These are phyloP conservation scores for Luffia ferchaultella DNA, from an alignment of 2,888 invertebrate species.

Conservation along the genomic window DNA sequence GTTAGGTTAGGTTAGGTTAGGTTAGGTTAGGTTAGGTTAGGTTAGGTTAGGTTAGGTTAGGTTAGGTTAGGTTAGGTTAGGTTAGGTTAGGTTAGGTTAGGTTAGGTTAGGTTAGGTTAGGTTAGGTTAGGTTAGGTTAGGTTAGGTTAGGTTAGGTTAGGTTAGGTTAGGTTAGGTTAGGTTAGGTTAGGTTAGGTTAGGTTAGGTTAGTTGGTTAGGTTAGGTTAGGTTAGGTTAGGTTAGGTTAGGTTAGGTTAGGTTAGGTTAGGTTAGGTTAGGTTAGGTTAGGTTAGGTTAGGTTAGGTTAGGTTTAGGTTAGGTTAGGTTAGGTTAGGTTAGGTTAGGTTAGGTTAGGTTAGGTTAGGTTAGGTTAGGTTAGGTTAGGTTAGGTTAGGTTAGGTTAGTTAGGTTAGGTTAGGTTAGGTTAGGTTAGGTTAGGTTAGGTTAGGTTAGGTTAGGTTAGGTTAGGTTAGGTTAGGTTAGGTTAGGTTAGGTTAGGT, in stretches of 20 bases:
- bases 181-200: conserved; percentile 8
- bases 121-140: conserved; percentile 8
- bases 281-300: conserved; percentile 7
- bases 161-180: conserved; percentile 8
- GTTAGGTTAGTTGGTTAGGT: conserved; percentile 7
- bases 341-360: conserved; percentile 21
- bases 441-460: conserved; percentile 8
- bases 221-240: conserved; percentile 8
- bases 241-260: conserved; percentile 9
- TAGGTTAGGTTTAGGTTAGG: conserved; percentile 14
- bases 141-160: conserved; percentile 7
- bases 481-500: conserved; percentile 7
- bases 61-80: conserved; percentile 8
- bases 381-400: conserved; percentile 22
- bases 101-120: conserved; percentile 8
- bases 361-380: conserved; percentile 19
- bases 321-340: conserved; percentile 21
- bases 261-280: conserved; percentile 6
- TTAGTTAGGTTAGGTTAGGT: conserved; percentile 13
- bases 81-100: conserved; percentile 8
- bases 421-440: conserved; percentile 16
- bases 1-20: conserved; percentile 7
- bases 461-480: conserved; percentile 6
- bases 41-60: conserved; percentile 7
- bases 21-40: conserved; percentile 7